These are phyloP conservation scores for Aptenodytes patagonicus DNA, from an alignment of 2,113 vertebrate genomes.

Conservation along the genomic window DNA sequence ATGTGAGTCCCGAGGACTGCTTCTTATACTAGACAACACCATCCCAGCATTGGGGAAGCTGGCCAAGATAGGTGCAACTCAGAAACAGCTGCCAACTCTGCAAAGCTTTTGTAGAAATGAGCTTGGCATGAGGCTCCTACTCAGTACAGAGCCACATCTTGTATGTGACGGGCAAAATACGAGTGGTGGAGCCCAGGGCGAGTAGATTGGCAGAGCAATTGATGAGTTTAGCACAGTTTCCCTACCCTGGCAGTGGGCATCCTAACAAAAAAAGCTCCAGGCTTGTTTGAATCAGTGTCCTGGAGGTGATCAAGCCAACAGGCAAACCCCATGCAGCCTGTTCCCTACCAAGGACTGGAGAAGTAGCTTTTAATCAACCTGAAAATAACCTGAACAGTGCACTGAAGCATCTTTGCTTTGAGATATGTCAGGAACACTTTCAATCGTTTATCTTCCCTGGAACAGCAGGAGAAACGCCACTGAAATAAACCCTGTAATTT, in stretches of 20 bases:
- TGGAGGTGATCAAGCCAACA: background rate
- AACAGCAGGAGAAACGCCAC: constrained; percentile 76
- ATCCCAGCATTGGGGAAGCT: background rate
- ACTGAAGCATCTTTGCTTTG: constrained; percentile 54
- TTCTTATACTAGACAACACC: background rate
- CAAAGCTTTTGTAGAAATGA: background rate
- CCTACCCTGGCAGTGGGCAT: background rate
- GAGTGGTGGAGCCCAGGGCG: background rate
- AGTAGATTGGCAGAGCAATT: background rate
- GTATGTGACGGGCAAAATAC: background rate
- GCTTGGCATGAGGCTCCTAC: background rate
- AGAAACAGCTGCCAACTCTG: background rate
- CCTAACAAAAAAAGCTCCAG: background rate
- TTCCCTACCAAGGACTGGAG: background rate
- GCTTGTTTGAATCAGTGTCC: background rate
- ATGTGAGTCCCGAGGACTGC: background rate
- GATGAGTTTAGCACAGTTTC: background rate
- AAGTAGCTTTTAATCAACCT: constrained; percentile 68
- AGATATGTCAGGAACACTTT: constrained; percentile 72
- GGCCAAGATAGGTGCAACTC: background rate
- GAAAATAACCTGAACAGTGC: constrained; percentile 60
- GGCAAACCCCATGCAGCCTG: background rate
- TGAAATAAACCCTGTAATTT: constrained; percentile 78
- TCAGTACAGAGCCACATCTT: background rate
- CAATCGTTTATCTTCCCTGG: constrained; percentile 74